phyloP scores from a whole-genome alignment of 53 echinoderm and acorn worm genomes.

The Holothuria leucospilota region DNA sequence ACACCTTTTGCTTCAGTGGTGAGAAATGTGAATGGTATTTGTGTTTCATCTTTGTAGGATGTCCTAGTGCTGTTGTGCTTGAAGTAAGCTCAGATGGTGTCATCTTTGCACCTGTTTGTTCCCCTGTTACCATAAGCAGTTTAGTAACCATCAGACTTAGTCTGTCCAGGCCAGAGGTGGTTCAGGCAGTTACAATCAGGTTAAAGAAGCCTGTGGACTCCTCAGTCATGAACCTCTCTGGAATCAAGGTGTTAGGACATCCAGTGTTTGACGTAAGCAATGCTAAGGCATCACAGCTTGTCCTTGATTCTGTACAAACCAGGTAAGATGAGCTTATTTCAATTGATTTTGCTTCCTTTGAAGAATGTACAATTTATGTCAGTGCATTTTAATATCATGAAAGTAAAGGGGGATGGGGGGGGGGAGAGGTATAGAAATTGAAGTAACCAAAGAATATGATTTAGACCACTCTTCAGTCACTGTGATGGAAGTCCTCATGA shows the following conservation, averaged over 20 bases:
- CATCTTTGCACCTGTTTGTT: slow-evolving; percentile 81
- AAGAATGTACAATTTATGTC: no score
- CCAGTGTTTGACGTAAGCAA: slow-evolving; percentile 73
- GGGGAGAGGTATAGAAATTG: no score
- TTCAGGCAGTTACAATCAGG: slow-evolving; percentile 80
- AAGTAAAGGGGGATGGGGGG: no score
- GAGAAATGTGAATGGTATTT: slow-evolving; percentile 64
- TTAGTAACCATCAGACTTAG: slow-evolving; percentile 85
- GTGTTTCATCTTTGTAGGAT: slow-evolving; percentile 66
- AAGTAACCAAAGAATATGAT: no score
- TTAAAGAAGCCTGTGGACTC: slow-evolving; percentile 91
- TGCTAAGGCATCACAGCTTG: slow-evolving; percentile 2
- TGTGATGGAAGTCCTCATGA: no score
- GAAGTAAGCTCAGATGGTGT: slow-evolving; percentile 94
- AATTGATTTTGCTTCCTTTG: background rate
- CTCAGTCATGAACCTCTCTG: slow-evolving; percentile 87
- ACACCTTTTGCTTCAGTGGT: no score
- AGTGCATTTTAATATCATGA: no score
- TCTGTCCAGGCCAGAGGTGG: slow-evolving; percentile 82
- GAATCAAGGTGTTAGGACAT: slow-evolving; percentile 85
- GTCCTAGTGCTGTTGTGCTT: slow-evolving; percentile 86
- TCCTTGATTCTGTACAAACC: slow-evolving; percentile 32
- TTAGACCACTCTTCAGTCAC: no score
- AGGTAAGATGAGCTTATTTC: slow-evolving; percentile 1
- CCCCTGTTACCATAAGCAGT: slow-evolving; percentile 87